Evolutionary conservation across 2,113 vertebrate genomes (phyloP).

Genomic region (Phyllostomus hastatus): DNA sequence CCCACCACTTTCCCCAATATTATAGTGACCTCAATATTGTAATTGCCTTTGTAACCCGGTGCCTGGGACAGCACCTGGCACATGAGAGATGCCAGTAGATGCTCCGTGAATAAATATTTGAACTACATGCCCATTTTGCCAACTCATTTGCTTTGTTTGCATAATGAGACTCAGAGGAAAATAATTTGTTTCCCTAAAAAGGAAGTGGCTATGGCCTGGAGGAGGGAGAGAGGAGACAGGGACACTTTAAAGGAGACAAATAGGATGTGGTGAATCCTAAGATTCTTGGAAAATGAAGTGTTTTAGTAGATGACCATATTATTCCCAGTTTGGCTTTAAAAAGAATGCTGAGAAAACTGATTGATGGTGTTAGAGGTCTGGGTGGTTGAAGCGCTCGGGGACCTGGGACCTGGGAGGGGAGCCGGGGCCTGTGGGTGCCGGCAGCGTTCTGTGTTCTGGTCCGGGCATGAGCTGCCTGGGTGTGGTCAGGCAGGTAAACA

Average conservation of each 20-base stretch:
- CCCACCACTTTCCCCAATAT: not conserved
- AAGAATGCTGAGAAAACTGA: not conserved
- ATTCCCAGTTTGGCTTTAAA: slow-evolving; percentile 8
- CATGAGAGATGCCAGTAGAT: not conserved
- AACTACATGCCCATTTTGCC: not conserved
- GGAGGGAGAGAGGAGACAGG: not conserved
- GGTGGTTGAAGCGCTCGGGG: not conserved
- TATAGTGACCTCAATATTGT: not conserved
- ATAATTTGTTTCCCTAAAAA: slow-evolving; percentile 12
- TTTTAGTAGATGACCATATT: not conserved
- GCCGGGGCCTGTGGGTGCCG: not conserved
- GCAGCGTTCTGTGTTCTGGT: not conserved
- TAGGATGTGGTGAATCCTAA: not conserved
- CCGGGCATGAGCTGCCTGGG: not conserved
- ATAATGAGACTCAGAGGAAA: not conserved
- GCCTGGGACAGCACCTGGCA: not conserved
- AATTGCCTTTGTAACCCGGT: not conserved
- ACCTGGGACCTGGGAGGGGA: not conserved
- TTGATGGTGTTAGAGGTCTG: not conserved
- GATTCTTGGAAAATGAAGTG: not conserved
- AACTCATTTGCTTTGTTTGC: slow-evolving; percentile 15
- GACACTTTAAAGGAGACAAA: not conserved
- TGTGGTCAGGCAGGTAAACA: not conserved
- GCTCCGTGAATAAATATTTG: not conserved
- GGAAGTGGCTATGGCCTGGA: not conserved